These are phyloP conservation scores for Megaceryle maxima DNA, from an alignment of 2,113 vertebrate genomes.

Conservation along the genomic window DNA sequence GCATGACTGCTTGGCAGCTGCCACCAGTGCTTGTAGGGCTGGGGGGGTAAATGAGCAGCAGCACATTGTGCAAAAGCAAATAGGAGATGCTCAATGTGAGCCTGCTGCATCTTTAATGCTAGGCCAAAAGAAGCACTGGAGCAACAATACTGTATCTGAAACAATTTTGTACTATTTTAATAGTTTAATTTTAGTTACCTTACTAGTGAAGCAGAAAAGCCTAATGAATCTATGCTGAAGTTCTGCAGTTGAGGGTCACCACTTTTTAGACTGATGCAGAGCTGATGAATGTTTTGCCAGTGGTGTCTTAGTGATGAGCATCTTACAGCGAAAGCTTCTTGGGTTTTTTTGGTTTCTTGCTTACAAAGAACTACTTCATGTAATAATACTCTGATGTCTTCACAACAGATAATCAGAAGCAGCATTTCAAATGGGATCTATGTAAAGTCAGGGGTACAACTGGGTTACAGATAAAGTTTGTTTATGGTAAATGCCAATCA, in stretches of 20 bases:
- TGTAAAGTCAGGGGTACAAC: background rate
- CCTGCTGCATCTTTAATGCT: too few relatives aligned
- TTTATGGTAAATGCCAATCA: background rate
- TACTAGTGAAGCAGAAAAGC: background rate
- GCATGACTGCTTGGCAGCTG: accelerated
- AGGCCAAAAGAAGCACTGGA: background rate
- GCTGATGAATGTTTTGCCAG: background rate
- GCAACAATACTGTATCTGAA: background rate
- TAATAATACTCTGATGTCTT: conserved; percentile 32
- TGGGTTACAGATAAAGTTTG: background rate
- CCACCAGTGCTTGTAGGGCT: background rate
- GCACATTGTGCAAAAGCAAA: background rate
- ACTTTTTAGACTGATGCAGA: background rate
- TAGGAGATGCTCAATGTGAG: background rate
- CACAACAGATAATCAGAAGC: background rate
- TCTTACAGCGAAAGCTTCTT: background rate
- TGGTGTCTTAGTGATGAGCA: background rate
- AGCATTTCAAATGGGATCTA: background rate
- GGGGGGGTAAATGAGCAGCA: background rate
- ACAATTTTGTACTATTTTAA: conserved; percentile 16
- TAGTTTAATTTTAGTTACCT: background rate
- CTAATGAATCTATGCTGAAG: background rate
- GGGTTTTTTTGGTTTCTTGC: conserved; percentile 40
- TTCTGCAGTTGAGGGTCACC: background rate
- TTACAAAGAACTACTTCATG: conserved; percentile 59